These are phyloP conservation scores for Triplophysa dalaica DNA, from an alignment of 2,113 vertebrate genomes.

Conservation along the genomic window DNA sequence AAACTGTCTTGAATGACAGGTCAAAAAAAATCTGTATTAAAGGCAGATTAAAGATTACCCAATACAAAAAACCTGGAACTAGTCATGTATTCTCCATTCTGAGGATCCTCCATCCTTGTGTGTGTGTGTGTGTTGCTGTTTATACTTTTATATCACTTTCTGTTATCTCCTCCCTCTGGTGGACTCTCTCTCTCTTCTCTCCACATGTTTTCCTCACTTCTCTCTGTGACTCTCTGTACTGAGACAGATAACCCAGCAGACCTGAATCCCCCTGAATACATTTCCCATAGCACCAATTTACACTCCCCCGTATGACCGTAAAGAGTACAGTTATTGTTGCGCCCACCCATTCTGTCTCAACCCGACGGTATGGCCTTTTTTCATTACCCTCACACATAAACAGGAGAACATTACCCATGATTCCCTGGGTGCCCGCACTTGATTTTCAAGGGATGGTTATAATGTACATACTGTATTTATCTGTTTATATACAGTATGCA, in stretches of 20 bases:
- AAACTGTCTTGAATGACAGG: neutral
- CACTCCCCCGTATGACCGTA: conserved; percentile 23
- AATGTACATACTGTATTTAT: no score
- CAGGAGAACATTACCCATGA: conserved; percentile 30
- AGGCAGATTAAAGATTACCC: no score
- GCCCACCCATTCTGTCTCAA: conserved; percentile 32
- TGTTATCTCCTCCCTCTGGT: neutral
- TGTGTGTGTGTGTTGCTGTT: neutral
- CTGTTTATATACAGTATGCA: neutral
- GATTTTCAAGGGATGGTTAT: conserved; percentile 10
- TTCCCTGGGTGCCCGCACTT: conserved; percentile 19
- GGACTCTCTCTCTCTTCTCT: neutral
- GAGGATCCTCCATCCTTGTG: no score
- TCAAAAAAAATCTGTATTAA: no score
- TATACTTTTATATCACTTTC: neutral
- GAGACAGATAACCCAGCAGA: conserved; percentile 33
- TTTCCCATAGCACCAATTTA: conserved; percentile 54
- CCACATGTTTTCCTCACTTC: conserved; percentile 6
- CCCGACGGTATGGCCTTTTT: conserved; percentile 4
- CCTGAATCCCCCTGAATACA: conserved; percentile 39
- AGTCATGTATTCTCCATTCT: no score
- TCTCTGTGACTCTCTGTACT: conserved; percentile 45
- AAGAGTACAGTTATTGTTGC: conserved; percentile 27
- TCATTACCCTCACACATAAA: conserved; percentile 14
- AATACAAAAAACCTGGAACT: no score